Conservation (phyloP, 2,888 invertebrate species). For the Cacoxenus indagator region DNA sequence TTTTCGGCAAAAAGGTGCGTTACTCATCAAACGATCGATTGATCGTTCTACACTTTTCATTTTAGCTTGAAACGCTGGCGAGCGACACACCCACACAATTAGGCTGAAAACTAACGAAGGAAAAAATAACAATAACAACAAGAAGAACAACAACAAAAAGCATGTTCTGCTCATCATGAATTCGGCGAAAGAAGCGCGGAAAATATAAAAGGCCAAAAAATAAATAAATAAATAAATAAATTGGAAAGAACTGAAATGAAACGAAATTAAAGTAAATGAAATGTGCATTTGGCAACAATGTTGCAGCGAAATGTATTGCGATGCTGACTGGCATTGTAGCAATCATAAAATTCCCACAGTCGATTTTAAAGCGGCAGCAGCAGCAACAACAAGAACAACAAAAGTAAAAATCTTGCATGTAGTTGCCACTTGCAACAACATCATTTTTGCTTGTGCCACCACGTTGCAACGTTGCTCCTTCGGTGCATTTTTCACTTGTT, state of each 20-base stretch:
- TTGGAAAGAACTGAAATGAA: too few species aligned
- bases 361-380: not conserved
- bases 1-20: constrained; percentile 12
- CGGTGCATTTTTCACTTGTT: not conserved
- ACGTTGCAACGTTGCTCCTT: not conserved
- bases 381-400: too few species aligned
- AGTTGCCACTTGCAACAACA: constrained; percentile 19
- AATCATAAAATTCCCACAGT: constrained; percentile 59
- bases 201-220: not conserved
- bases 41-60: not conserved
- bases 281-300: not conserved
- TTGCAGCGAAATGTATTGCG: constrained; percentile 5
- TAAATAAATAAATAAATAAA: not conserved
- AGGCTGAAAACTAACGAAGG: not conserved
- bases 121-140: not conserved
- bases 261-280: too few species aligned
- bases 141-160: not conserved
- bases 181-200: not conserved
- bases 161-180: constrained; percentile 38
- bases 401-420: not conserved
- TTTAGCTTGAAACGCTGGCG: not conserved
- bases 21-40: constrained; percentile 1
- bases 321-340: constrained; percentile 20
- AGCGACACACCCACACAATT: constrained; percentile 17
- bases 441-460: not conserved